Conservation (phyloP, 2,113 vertebrate genomes). For the Vidua chalybeata region DNA sequence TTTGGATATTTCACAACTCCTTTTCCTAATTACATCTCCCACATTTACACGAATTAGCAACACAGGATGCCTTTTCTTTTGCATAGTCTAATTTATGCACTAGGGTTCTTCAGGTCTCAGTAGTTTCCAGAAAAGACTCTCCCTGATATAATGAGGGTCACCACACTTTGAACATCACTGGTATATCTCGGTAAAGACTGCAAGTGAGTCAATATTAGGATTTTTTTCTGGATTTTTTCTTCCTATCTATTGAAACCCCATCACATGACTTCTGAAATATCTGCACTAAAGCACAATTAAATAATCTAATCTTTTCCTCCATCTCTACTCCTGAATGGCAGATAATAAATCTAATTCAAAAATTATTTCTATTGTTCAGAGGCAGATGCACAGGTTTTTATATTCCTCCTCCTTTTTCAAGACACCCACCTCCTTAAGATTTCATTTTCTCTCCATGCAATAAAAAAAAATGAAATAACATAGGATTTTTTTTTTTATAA, state of each 20-base stretch:
- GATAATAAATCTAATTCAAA: constrained; percentile 51
- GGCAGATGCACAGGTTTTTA: not conserved
- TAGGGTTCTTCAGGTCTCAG: not conserved
- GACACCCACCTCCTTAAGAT: constrained; percentile 49
- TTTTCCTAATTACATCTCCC: not conserved
- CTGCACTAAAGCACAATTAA: constrained; percentile 11
- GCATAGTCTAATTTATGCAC: not conserved
- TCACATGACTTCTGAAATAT: not conserved
- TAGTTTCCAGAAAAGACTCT: not conserved
- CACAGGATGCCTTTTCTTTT: not conserved
- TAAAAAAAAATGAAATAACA: constrained; percentile 40
- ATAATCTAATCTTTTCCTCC: constrained; percentile 13
- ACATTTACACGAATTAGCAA: not conserved
- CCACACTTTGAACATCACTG: not conserved
- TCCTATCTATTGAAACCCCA: not conserved
- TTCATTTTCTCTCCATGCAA: constrained; percentile 40
- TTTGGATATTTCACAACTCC: not conserved
- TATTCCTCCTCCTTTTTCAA: constrained; percentile 25
- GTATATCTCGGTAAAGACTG: not conserved
- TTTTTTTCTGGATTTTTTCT: not conserved
- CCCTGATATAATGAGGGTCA: not conserved
- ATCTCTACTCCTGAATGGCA: not conserved
- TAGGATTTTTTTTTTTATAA: not conserved
- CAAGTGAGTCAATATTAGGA: not conserved
- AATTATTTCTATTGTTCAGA: constrained; percentile 8